Base-by-base conservation (phyloP, 2,113 vertebrate genomes). In the Girardinichthys multiradiatus region DNA sequence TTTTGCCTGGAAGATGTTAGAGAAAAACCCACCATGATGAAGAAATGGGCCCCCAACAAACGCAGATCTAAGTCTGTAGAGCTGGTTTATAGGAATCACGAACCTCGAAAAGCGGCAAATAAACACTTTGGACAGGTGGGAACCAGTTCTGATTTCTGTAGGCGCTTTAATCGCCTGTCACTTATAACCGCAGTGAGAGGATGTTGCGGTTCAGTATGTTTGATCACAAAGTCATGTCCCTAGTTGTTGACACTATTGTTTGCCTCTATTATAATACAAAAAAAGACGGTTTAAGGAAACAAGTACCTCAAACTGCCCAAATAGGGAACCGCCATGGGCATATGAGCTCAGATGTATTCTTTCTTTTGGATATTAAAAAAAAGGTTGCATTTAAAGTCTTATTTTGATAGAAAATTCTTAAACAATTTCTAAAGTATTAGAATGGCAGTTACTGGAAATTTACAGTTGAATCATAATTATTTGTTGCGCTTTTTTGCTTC, bases 101-200 rank as follows among this genome's bases (percentile, higher is more conserved):
- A 57, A 42, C 61, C 17, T 26, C 24, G 19, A 27, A 58, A 30
- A 31, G 63, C 61, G 77, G n/a, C 72, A 65, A 60, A 60, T 51
- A 63, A 83, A 77, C 80, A 37, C 37, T 15, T n/a, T 30, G 12
- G 65, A 72, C 85, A 89, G 83, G 79, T 84, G 86, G 29, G 84
- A 83, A 81, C 70, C 57, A 4, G 67, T 68, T 51, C 1, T 24
- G 58, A 5, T 29, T 76, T 80, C 54, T 68, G 57, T 28, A 68
- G 35, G 37, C 30, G 2, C 12, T 76, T 66, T 28, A n/a, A 70
- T 69, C 70, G 4, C 39, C 37, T 39, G 64, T 57, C 74, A 68
- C 9, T 57, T 62, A 72, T 21, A 54, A 68, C 21, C 66, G 10
- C 30, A 17, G 8, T 14, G 17, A 27, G 70, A 71, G 31, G 70